These are phyloP conservation scores for Dicaeum eximium DNA, from an alignment of 2,113 vertebrate genomes.

Conservation along the genomic window DNA sequence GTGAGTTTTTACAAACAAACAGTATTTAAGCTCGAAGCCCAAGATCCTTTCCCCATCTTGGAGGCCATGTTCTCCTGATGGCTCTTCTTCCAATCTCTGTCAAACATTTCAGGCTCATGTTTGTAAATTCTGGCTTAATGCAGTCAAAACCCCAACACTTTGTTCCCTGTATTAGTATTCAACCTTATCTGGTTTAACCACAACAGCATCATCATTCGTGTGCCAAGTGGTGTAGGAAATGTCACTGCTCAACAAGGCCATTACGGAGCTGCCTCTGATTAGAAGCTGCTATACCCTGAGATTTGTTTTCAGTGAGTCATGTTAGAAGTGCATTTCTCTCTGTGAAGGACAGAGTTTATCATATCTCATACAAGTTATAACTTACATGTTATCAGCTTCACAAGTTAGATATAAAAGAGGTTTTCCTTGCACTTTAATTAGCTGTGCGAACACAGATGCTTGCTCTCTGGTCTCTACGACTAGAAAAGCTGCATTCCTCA, in stretches of 20 bases:
- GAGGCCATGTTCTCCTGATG: background rate
- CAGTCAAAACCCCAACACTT: background rate
- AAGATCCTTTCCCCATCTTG: background rate
- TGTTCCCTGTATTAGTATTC: background rate
- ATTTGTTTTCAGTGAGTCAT: conserved; percentile 45
- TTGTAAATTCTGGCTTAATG: conserved; percentile 47
- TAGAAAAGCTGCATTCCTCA: conserved; percentile 37
- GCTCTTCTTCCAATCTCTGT: background rate
- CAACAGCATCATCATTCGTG: background rate
- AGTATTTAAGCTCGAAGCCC: background rate
- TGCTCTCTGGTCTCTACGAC: background rate
- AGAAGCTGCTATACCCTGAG: conserved; percentile 19
- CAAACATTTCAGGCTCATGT: conserved; percentile 27
- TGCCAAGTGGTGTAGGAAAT: conserved; percentile 30
- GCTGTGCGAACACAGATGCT: background rate
- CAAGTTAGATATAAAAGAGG: conserved; percentile 1
- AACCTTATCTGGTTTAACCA: conserved; percentile 43
- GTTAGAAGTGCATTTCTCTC: conserved; percentile 41
- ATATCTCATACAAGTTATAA: conserved; percentile 42
- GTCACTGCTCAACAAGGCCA: conserved; percentile 45
- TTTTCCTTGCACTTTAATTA: conserved; percentile 38
- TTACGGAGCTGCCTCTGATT: conserved; percentile 46
- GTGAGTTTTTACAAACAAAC: background rate
- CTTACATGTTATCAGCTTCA: conserved; percentile 15
- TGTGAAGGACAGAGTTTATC: conserved; percentile 59